Base-by-base conservation (phyloP, 2,113 vertebrate species). In the Maccullochella peelii region DNA sequence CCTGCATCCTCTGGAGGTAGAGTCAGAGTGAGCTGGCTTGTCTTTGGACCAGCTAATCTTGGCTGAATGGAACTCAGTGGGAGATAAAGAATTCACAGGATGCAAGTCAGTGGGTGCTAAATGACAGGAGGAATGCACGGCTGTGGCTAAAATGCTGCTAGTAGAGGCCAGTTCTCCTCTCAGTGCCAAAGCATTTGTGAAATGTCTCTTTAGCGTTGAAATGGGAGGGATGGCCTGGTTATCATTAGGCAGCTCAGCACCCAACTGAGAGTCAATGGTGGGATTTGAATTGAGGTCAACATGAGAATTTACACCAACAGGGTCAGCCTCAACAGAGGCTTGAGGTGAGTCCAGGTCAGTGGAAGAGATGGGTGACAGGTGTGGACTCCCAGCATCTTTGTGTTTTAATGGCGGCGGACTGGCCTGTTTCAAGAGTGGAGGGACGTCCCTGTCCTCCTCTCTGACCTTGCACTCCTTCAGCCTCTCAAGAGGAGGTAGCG, bases 321-420 rank as follows among this genome's bases (percentile, higher is more conserved):
- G 20, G 8, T 14, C 47, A 6, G 47, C 0, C 12, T 52, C 33
- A 21, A 4, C 7, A 2, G 80, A 59, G 33, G 57, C 0, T 5
- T 18, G 33, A 11, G 30, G 42, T 0, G 74, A 44, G 44, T 18
- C 38, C 27, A 21, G 27, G 42, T 65, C 21, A 2, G 4, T 7
- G 6, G 67, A 68, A 18, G 36, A 33, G 6, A 52, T 0, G 4
- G 85, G 44, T 0, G 73, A 44, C 7, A 0, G 42, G 10, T 6
- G 76, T 1, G 81, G 81, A 49, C 85, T 80, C 12, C 69, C 75
- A 0, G 74, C 71, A 6, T 89, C 87, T 61, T 88, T 89, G 84
- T 91, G 88, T 63, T 84, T 91, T 10, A 92, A 27, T 0, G 90
- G 91, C 0, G 88, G 91, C 0, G 88, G 92, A 52, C 87, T 80